phyloP scores from a whole-genome alignment of 2,113 vertebrate species.

The Recurvirostra avosetta region DNA sequence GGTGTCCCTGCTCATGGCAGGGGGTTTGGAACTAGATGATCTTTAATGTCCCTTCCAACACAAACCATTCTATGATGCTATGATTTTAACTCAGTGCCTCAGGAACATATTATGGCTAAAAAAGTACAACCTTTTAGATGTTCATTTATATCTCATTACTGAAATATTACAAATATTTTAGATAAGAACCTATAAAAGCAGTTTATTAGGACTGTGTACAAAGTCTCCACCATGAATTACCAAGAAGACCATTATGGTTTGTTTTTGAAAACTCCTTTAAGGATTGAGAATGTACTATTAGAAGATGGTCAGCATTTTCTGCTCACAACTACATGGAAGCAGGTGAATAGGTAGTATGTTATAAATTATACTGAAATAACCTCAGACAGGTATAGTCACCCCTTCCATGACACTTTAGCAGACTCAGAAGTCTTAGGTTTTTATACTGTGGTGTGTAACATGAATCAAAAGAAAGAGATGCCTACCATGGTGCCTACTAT shows the following conservation, averaged over 20 bases:
- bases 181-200: background rate
- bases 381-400: background rate
- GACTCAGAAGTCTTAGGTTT: rapidly evolving
- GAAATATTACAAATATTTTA: background rate
- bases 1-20: background rate
- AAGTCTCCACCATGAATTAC: background rate
- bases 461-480: background rate
- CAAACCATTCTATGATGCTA: background rate
- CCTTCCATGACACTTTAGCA: background rate
- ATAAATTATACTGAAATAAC: background rate
- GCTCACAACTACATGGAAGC: background rate
- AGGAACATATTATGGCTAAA: background rate
- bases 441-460: background rate
- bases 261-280: background rate
- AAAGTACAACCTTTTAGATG: background rate
- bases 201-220: background rate
- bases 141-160: background rate
- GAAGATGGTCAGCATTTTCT: background rate
- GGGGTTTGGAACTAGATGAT: background rate
- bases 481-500: background rate
- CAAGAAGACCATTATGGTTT: background rate
- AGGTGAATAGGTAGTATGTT: background rate
- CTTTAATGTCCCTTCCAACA: background rate
- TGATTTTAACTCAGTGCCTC: background rate
- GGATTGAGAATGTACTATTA: background rate